A percentile compares a stretch with the other conserved stretches of the same genome.
Evolutionary conservation across 2,113 vertebrate species (phyloP).

Genomic region (Strigops habroptila): DNA sequence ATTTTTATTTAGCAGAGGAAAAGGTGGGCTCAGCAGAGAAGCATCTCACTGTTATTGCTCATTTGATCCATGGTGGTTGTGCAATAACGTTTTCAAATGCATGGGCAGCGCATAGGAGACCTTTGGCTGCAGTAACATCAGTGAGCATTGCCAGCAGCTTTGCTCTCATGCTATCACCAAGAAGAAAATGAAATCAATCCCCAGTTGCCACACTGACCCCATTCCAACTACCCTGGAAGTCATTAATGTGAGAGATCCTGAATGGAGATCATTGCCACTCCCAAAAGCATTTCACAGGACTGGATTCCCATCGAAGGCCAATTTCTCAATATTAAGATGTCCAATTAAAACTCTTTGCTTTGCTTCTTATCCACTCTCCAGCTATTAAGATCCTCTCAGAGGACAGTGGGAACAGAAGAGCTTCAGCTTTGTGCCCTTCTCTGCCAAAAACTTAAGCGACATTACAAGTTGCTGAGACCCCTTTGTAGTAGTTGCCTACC

Average conservation of each 20-base stretch:
- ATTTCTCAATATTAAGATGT: neutral
- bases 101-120: neutral
- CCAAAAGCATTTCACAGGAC: neutral
- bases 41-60: neutral
- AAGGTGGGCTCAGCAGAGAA: neutral
- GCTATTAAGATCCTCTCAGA: neutral
- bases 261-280: neutral
- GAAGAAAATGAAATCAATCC: neutral
- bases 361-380: neutral
- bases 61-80: neutral
- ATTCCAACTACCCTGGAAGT: neutral
- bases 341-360: neutral
- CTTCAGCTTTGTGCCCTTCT: neutral
- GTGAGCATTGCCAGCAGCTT: neutral
- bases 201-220: neutral
- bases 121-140: neutral
- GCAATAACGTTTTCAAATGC: neutral
- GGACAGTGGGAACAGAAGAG: neutral
- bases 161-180: neutral
- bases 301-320: neutral
- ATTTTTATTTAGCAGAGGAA: neutral
- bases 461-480: neutral
- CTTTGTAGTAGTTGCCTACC: neutral
- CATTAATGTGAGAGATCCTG: neutral
- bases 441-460: neutral